Conservation (phyloP, 2,113 vertebrate genomes). For the Leuciscus idus region DNA sequence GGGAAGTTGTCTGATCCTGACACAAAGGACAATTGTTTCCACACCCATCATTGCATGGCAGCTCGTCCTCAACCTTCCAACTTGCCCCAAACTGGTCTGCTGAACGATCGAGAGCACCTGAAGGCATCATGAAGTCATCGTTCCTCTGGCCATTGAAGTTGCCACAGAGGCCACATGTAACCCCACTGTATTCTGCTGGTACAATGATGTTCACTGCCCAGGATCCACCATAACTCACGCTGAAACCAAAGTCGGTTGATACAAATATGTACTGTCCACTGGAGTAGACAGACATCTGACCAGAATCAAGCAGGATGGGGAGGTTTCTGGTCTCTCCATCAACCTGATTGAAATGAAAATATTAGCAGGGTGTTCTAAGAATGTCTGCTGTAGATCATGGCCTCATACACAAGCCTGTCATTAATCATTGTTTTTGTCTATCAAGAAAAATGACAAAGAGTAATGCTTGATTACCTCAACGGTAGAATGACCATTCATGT, state of each 20-base stretch:
- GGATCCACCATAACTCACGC: constrained; percentile 63
- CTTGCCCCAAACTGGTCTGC: constrained; percentile 53
- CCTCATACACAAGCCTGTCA: too few relatives aligned
- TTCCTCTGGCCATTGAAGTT: constrained; percentile 67
- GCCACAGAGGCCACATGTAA: constrained; percentile 72
- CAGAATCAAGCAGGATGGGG: constrained; percentile 58
- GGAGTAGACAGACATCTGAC: constrained; percentile 55
- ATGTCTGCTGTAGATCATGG: neutral
- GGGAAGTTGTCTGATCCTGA: constrained; percentile 25
- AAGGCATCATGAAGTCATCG: constrained; percentile 64
- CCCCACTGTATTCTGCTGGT: neutral
- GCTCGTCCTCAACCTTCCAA: constrained; percentile 63
- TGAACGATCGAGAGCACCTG: constrained; percentile 47
- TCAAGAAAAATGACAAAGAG: neutral
- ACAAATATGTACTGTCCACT: constrained; percentile 56
- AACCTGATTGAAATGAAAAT: constrained; percentile 52
- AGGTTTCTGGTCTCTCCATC: constrained; percentile 62
- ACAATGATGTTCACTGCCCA: constrained; percentile 57
- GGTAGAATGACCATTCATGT: neutral
- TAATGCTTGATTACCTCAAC: constrained; percentile 56
- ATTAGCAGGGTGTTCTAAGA: neutral
- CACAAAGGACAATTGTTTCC: constrained; percentile 56
- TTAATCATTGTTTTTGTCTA: too few relatives aligned
- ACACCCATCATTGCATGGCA: constrained; percentile 58
- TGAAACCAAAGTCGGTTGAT: constrained; percentile 61